phyloP scores from a whole-genome alignment of 2,113 vertebrate genomes.

The Amia ocellicauda region DNA sequence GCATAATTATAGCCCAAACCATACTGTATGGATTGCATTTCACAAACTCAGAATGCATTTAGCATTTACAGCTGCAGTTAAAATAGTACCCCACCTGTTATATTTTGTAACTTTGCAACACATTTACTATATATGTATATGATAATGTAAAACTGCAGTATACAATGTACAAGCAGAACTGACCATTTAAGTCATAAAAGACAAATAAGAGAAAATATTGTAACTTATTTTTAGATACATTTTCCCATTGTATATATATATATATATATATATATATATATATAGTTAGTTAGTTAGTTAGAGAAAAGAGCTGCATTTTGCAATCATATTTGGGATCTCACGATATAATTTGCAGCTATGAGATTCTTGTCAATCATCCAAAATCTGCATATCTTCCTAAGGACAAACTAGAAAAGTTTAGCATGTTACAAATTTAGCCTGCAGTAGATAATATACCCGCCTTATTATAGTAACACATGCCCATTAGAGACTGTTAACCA shows the following conservation, averaged over 20 bases:
- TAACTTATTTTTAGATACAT: not conserved
- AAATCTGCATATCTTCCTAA: no score
- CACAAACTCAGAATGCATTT: constrained; percentile 35
- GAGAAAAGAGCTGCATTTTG: no score
- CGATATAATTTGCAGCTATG: no score
- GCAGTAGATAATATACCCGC: not conserved
- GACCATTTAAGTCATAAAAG: no score
- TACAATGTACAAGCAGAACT: no score
- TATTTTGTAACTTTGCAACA: constrained; percentile 35
- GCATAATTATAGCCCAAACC: constrained; percentile 43
- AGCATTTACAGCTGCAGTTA: constrained; percentile 33
- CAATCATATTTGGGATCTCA: not conserved
- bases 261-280: no score
- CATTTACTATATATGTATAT: constrained; percentile 26
- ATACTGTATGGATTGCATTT: constrained; percentile 40
- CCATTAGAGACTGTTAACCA: not conserved
- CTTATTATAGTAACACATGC: not conserved
- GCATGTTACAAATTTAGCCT: no score
- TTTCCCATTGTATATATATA: no score
- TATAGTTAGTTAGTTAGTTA: no score
- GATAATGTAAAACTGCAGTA: not conserved
- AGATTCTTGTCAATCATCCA: no score
- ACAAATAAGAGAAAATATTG: no score
- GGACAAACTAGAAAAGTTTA: no score
- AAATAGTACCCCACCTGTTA: constrained; percentile 45